A percentile compares a stretch with the other conserved stretches of the same genome.
phyloP scores from a whole-genome alignment of 2,113 vertebrate species.

The Falco punctatus region DNA sequence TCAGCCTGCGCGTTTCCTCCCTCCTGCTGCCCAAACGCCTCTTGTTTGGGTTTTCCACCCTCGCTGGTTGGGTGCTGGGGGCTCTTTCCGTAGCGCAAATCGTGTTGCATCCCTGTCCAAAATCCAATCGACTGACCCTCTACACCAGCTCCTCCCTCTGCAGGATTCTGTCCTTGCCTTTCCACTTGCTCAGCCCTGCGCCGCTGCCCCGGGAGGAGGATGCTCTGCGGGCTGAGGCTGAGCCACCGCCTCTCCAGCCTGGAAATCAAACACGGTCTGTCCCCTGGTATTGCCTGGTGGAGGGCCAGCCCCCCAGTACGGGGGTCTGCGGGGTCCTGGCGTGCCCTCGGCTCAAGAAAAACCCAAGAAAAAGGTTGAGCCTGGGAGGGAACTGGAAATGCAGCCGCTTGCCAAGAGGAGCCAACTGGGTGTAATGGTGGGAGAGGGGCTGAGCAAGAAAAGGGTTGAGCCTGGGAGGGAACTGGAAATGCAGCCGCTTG shows the following conservation, averaged over 20 bases:
- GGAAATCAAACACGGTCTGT: rapidly evolving
- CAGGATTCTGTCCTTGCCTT: background rate
- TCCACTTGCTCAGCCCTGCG: background rate
- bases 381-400: background rate
- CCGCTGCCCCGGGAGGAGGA: background rate
- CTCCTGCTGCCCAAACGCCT: background rate
- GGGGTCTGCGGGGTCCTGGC: background rate
- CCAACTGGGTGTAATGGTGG: background rate
- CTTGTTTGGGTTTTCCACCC: background rate
- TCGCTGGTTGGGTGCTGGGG: background rate
- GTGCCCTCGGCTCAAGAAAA: background rate
- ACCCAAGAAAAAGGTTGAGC: background rate
- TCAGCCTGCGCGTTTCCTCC: too few species aligned
- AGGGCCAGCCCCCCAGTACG: background rate
- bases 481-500: background rate
- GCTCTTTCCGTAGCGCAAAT: background rate
- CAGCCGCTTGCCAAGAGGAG: background rate
- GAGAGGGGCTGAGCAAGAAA: background rate
- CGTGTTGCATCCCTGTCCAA: background rate
- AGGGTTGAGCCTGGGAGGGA: background rate
- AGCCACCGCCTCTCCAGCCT: background rate
- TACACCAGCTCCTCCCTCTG: rapidly evolving
- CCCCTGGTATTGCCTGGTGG: background rate
- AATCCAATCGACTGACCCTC: background rate
- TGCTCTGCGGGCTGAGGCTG: background rate